These are phyloP conservation scores for Dusona sp. DNA, from an alignment of 2,888 invertebrate species.

Conservation along the genomic window DNA sequence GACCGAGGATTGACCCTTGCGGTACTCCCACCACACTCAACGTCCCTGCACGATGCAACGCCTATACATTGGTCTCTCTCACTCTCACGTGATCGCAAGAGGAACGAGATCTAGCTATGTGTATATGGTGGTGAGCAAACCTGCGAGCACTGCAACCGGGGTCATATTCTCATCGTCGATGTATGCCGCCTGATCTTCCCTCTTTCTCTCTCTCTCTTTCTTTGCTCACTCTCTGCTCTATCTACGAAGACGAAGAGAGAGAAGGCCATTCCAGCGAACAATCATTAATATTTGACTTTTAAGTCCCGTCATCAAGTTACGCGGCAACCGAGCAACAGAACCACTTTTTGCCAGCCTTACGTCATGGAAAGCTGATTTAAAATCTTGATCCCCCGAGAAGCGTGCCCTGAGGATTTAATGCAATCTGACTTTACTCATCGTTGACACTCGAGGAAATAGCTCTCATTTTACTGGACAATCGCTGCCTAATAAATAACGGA, in stretches of 20 bases:
- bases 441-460: neutral
- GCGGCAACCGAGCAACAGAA: neutral
- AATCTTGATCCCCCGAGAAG: neutral
- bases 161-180: slow-evolving; percentile 83
- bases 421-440: neutral
- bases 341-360: neutral
- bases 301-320: neutral
- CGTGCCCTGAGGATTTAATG: neutral
- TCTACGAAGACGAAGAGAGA: slow-evolving; percentile 51
- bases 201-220: slow-evolving; percentile 18
- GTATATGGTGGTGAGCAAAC: slow-evolving; percentile 32
- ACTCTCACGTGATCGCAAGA: slow-evolving; percentile 29
- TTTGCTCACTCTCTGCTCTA: slow-evolving; percentile 20
- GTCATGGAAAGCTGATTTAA: neutral
- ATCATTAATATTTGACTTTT: slow-evolving; percentile 27
- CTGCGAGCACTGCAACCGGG: slow-evolving; percentile 72
- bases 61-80: slow-evolving; percentile 69
- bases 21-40: slow-evolving; percentile 82
- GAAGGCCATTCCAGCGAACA: neutral
- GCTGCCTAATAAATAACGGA: slow-evolving; percentile 4
- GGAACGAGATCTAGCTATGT: slow-evolving; percentile 14
- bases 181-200: slow-evolving; percentile 69
- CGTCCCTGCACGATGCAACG: slow-evolving; percentile 70
- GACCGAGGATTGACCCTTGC: slow-evolving; percentile 84
- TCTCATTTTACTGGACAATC: neutral